A percentile compares a stretch with the other conserved stretches of the same genome.
Evolutionary conservation across 2,797 vertebrate species (phyloP).

Genomic region (Knipowitschia caucasica): DNA sequence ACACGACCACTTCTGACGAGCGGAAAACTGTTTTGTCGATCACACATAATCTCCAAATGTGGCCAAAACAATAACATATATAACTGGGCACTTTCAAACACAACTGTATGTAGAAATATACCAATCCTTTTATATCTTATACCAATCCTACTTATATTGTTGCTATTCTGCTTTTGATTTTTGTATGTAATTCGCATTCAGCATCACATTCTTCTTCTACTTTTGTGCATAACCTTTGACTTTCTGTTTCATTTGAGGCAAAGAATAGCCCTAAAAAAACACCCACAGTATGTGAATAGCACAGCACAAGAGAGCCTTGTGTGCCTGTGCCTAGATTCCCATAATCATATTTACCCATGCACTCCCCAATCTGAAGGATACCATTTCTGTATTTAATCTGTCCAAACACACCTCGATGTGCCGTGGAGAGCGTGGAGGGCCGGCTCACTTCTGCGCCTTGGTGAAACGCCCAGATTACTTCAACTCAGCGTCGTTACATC

Average conservation of each 20-base stretch:
- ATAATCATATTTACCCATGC: constrained; percentile 15
- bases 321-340: constrained; percentile 5
- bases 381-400: constrained; percentile 17
- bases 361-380: constrained; percentile 15
- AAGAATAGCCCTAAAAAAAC: no score
- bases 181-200: no score
- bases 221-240: neutral
- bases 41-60: no score
- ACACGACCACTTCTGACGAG: no score
- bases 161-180: no score
- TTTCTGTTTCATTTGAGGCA: neutral
- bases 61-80: no score
- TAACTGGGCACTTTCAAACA: no score
- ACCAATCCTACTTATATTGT: no score
- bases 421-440: constrained; percentile 40
- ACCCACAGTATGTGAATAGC: neutral
- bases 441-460: constrained; percentile 48
- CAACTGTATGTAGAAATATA: no score
- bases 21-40: no score
- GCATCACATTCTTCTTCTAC: neutral
- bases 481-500: constrained; percentile 61
- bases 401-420: constrained; percentile 43
- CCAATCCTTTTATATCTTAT: no score
- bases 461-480: constrained; percentile 60
- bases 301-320: constrained; percentile 13